Evolutionary conservation across 2,888 invertebrate genomes (phyloP).

Genomic region (Sinotaia quadrata): DNA sequence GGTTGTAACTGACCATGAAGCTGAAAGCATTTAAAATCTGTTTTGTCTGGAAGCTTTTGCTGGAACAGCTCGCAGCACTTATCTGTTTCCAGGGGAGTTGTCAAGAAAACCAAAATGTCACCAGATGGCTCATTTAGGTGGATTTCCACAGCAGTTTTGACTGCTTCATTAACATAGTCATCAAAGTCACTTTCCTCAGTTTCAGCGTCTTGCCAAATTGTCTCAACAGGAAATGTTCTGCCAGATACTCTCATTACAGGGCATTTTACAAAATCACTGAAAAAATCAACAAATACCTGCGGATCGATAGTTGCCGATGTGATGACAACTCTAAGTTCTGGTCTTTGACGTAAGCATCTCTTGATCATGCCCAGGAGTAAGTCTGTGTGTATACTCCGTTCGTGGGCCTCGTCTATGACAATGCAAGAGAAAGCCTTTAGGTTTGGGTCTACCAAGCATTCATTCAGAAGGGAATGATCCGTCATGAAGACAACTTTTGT

Average conservation of each 20-base stretch:
- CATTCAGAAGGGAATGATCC: slow-evolving; percentile 69
- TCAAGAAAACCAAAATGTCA: slow-evolving; percentile 72
- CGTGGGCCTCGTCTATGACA: slow-evolving; percentile 72
- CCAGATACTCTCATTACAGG: slow-evolving; percentile 66
- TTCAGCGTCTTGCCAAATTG: slow-evolving; percentile 58
- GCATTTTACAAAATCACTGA: slow-evolving; percentile 56
- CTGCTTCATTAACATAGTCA: slow-evolving; percentile 52
- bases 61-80: slow-evolving; percentile 53
- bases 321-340: slow-evolving; percentile 66
- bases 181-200: slow-evolving; percentile 39
- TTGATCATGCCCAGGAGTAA: slow-evolving; percentile 68
- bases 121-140: slow-evolving; percentile 57
- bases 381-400: slow-evolving; percentile 70
- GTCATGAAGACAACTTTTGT: slow-evolving; percentile 69
- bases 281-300: slow-evolving; percentile 62
- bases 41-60: slow-evolving; percentile 31
- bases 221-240: slow-evolving; percentile 69
- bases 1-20: slow-evolving; percentile 66
- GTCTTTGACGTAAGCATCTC: slow-evolving; percentile 47
- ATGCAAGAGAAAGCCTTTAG: slow-evolving; percentile 57
- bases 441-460: slow-evolving; percentile 59
- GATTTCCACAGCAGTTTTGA: slow-evolving; percentile 60
- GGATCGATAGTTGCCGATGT: slow-evolving; percentile 71
- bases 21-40: slow-evolving; percentile 48
- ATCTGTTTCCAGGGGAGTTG: slow-evolving; percentile 66